Evolutionary conservation across 2,888 invertebrate species (phyloP).

Genomic region (Acrocyrtus sp.): DNA sequence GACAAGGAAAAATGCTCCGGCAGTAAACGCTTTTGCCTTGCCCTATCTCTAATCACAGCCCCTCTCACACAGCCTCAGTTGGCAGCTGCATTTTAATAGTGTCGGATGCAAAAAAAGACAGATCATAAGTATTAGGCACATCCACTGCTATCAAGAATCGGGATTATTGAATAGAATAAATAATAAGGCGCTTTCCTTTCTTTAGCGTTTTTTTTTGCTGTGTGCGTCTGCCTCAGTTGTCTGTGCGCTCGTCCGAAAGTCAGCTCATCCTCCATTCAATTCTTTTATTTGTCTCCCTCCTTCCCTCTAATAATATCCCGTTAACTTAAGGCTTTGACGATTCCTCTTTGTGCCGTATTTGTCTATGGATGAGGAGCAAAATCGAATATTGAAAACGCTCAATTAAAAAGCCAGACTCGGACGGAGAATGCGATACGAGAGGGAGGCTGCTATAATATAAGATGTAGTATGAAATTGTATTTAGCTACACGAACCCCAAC

Average conservation of each 20-base stretch:
- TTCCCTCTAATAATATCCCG: no score
- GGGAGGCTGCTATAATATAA: no score
- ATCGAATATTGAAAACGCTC: background rate
- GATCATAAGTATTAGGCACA: conserved; percentile 20
- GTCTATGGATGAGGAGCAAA: background rate
- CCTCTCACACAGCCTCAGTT: background rate
- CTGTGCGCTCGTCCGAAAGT: no score
- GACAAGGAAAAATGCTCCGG: no score
- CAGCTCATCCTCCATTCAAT: conserved; percentile 8
- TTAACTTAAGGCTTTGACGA: no score
- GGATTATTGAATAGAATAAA: conserved; percentile 40
- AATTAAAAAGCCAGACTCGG: background rate
- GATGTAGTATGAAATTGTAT: no score
- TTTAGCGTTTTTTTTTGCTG: background rate
- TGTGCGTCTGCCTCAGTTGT: background rate
- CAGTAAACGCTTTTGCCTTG: no score
- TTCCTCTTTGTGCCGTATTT: background rate
- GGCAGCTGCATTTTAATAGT: background rate
- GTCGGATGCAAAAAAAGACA: background rate
- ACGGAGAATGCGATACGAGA: no score
- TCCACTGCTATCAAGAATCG: background rate
- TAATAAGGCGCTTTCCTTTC: conserved; percentile 45
- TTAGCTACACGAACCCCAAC: no score
- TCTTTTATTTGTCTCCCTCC: background rate
- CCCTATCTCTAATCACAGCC: background rate